Percentiles rank a stretch among this genome's conserved stretches.
phyloP scores from a whole-genome alignment of 2,888 invertebrate species.

The Dimorphilus gyrociliatus region DNA sequence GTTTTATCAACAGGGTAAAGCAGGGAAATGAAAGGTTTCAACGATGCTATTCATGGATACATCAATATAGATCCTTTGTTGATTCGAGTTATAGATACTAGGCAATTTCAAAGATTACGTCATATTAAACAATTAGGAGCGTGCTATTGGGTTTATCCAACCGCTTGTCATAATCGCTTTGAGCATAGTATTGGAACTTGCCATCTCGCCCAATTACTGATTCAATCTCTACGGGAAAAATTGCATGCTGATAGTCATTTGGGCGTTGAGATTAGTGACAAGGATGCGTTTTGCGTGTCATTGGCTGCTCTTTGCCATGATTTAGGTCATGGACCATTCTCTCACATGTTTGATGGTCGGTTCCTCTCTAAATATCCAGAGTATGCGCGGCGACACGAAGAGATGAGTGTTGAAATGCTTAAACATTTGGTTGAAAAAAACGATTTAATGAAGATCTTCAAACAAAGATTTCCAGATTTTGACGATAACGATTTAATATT shows the following conservation, averaged over 20 bases:
- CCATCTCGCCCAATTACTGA: no score
- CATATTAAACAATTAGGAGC: constrained; percentile 45
- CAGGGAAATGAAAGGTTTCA: no score
- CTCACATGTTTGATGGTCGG: constrained; percentile 47
- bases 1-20: no score
- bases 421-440: constrained; percentile 37
- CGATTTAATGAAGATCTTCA: constrained; percentile 13
- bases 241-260: no score
- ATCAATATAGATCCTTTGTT: constrained; percentile 41
- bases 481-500: no score
- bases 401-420: constrained; percentile 39
- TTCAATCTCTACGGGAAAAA: no score
- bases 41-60: constrained; percentile 43
- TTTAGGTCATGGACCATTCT: constrained; percentile 49
- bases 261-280: no score
- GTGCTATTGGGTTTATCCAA: constrained; percentile 40
- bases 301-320: constrained; percentile 1
- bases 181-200: no score
- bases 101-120: constrained; percentile 47
- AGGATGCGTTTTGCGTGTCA: no score
- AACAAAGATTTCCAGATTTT: no score
- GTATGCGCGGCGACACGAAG: constrained; percentile 40
- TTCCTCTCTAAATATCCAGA: constrained; percentile 32
- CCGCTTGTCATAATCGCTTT: constrained; percentile 45
- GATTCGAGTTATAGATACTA: constrained; percentile 44